These are phyloP conservation scores for Cyprinus carpio DNA, from an alignment of 2,113 vertebrate genomes.

Conservation along the genomic window DNA sequence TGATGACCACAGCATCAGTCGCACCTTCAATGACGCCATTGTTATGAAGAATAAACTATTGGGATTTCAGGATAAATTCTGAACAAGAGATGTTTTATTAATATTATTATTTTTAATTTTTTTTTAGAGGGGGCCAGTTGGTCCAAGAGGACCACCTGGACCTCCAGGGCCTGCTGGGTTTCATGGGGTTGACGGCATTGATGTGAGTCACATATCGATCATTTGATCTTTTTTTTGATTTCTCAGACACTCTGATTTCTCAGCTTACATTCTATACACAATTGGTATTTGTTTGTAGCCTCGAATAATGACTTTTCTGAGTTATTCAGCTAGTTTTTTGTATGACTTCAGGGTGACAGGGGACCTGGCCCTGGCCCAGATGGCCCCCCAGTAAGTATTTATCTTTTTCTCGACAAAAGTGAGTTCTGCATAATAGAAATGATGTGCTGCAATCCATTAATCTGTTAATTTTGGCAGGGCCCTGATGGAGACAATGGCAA, in stretches of 20 bases:
- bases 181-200: slow-evolving; percentile 92
- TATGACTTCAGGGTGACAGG: slow-evolving; percentile 84
- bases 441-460: not conserved
- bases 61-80: slow-evolving; percentile 43
- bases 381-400: slow-evolving; percentile 81
- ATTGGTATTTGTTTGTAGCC: not conserved
- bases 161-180: slow-evolving; percentile 84
- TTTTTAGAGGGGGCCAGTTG: slow-evolving; percentile 83
- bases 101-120: slow-evolving; percentile 52
- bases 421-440: not conserved
- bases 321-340: not conserved
- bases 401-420: not conserved
- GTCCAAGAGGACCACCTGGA: slow-evolving; percentile 81
- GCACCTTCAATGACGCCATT: slow-evolving; percentile 21
- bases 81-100: not conserved
- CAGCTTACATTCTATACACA: too few relatives aligned
- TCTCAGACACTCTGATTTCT: not conserved
- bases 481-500: slow-evolving; percentile 83
- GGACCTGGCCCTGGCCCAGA: slow-evolving; percentile 79
- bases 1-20: slow-evolving; percentile 18
- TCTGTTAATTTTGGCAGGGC: slow-evolving; percentile 74
- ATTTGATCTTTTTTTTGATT: not conserved
- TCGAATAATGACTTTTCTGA: not conserved
- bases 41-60: not conserved
- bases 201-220: slow-evolving; percentile 80